phyloP scores from a whole-genome alignment of 92 coral and sea anemone genomes.

The Anthopleura xanthogrammica region DNA sequence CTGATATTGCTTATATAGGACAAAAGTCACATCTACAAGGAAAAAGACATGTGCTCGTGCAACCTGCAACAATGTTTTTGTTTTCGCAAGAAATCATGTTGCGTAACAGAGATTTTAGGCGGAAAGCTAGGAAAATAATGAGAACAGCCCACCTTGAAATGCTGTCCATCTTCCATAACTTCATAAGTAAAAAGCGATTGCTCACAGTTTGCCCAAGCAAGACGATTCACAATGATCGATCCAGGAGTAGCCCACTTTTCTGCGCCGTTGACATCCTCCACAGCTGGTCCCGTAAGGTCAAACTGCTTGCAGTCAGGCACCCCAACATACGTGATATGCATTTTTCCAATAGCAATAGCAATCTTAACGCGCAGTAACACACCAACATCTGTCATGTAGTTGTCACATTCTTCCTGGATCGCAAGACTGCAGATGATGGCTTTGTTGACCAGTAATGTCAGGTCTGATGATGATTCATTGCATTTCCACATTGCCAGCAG shows the following conservation, averaged over 20 bases:
- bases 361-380: conserved; percentile 93
- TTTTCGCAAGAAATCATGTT: no score
- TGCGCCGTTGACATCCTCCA: conserved; percentile 93
- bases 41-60: no score
- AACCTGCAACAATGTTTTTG: background rate
- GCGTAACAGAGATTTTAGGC: no score
- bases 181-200: conserved; percentile 84
- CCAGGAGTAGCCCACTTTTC: conserved; percentile 99
- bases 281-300: conserved; percentile 93
- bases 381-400: conserved; percentile 96
- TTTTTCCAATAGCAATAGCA: conserved; percentile 88
- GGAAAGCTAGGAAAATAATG: background rate
- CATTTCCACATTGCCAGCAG: conserved; percentile 87
- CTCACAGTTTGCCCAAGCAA: conserved; percentile 85
- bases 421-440: conserved; percentile 95
- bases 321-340: conserved; percentile 90
- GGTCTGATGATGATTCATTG: conserved; percentile 51
- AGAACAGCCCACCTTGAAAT: conserved; percentile 68
- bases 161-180: conserved; percentile 80
- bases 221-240: conserved; percentile 81
- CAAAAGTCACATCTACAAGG: no score
- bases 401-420: conserved; percentile 94
- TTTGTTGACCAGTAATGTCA: conserved; percentile 78
- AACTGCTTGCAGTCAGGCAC: conserved; percentile 91
- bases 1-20: no score